Evolutionary conservation across 1,140 invertebrate genomes (phyloP), one percentile per base, ranked within the genome.

Genomic region (Philaenus spumarius): DNA sequence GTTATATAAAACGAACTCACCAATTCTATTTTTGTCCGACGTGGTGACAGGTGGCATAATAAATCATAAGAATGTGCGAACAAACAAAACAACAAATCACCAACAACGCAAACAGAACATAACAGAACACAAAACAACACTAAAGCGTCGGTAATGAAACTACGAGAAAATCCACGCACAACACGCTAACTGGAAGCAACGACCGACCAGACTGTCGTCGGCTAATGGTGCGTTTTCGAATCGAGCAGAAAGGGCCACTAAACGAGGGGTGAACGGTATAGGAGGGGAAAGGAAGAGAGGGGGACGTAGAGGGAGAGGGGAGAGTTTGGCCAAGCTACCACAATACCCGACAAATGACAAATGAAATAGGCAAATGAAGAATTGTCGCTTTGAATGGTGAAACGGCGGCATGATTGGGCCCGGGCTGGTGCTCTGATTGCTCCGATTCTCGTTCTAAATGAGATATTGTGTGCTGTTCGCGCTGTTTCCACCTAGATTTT

Each of bases 341-440:
- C 73, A 75, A 74, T 75, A 71, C 69, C 59, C 54, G 65, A 64
- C 72, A 75, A 75, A 75, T 75, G 73, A 74, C 66, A 68, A 68
- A 68, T 68, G 66, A 64, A 75, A 75, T 75, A 75, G 72, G 73
- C 73, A 75, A 75, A 75, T 75, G 73, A 75, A 75, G 73, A 75
- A 75, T 74, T 75, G 73, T 75, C 68, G 68, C 47, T 22, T 22
- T 60, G 61, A 59, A 60, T 59, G 50, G 39, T 40, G 26, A 39
- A 17, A 53, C 37, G 19, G 50, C 24, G 40, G n/a, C 39, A 30
- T 58, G 56, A 58, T 58, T 58, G 56, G 34, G 23, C 56, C n/a
- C 30, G 26, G 26, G 26, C 26, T 30, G 26, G 26, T 3, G 26
- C 26, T 30, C 26, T 30, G 26, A 30, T 30, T 30, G 26, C 26